Base-by-base conservation (phyloP, 2,888 invertebrate species). In the Ennomos quercinarius region DNA sequence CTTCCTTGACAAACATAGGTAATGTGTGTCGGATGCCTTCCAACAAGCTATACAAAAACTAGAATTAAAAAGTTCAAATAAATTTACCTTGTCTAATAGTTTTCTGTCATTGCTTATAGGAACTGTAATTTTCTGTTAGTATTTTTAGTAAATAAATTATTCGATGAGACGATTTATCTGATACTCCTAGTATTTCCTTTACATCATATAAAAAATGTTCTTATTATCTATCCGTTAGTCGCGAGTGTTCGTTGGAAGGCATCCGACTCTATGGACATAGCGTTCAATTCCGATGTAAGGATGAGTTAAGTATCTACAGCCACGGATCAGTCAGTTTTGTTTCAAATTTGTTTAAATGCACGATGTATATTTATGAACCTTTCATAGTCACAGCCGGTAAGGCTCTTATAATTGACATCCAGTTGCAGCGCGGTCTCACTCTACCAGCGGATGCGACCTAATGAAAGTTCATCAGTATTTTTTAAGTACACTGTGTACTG, bases 381-480 rank as follows among this genome's bases (percentile, higher is more conserved):
- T 83, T 77, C 83, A 81, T 78, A 79, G 82, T 79, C 76, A 74
- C 81, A 77, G 83, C 73, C 80, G 82, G 82, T 85, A 89, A 91
- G 90, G 89, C 90, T 84, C 73, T 73, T 71, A 71, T 90, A 91
- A 91, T 91, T 91, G 90, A 91, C 90, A 84, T 81, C 83, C 84
- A 81, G 81, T 84, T 79, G 74, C 73, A 74, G 68, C 72, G 67
- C 67, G 72, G 74, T 77, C 73, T 76, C 65, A 70, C 66, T 73
- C 70, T 51, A 64, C 61, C 67, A 67, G 74, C 74, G 70, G 76
- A 73, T 79, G 86, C 78, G 78, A 77, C 81, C 80, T 78, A 73
- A 83, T 83, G 83, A 83, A 86, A 88, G 86, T 81, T 79, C 83
- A 79, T 79, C 73, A 49, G 37, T 38, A 48, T 43, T 39, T n/a